Evolutionary conservation across 2,113 vertebrate genomes (phyloP), one percentile per base, ranked within the genome.

Genomic region (Nothocercus nigrocapillus): DNA sequence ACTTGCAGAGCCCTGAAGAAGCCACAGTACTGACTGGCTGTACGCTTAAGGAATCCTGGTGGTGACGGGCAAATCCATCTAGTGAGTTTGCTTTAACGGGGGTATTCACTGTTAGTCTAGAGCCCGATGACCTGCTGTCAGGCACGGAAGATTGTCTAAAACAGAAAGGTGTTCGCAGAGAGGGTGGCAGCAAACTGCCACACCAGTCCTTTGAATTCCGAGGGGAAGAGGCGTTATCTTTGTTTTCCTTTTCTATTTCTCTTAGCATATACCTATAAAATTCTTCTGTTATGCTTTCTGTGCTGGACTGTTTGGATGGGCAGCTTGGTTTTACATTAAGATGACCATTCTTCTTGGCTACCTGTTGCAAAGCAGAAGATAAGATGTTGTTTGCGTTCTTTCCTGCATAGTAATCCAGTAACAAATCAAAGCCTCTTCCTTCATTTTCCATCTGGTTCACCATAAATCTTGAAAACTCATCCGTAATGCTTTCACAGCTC

Each of bases 401-500:
- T 45, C 99, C 99, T 13, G 99, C 99, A 3, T 99, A 99, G 94
- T 99, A 99, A 96, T 99, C 99, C 79, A 99, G 96, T 66, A 99
- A 95, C 30, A 99, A 96, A 94, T 99, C 99, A 95, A 99, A 99
- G 2, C 98, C 99, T 85, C 99, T 97, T 63, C 99, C 99, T 97
- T 99, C 99, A 0, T 96, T 99, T 97, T 99, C 99, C 99, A 99
- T 99, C 96, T 99, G 99, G 96, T 99, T 99, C 49, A 99, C 99
- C 99, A 99, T 99, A 97, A 99, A 99, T 68, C 98, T 98, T 72
- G 99, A 99, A 96, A 99, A 99, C 96, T 99, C 99, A 69, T 99
- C 99, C 1, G 99, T 99, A 96, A 99, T 99, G 95, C 99, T 99
- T 96, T 99, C 99, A 63, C 99, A 99, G 82, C 99, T 99, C 9